These are phyloP conservation scores for Coleophora deauratella DNA, from an alignment of 2,888 invertebrate species.

Conservation along the genomic window DNA sequence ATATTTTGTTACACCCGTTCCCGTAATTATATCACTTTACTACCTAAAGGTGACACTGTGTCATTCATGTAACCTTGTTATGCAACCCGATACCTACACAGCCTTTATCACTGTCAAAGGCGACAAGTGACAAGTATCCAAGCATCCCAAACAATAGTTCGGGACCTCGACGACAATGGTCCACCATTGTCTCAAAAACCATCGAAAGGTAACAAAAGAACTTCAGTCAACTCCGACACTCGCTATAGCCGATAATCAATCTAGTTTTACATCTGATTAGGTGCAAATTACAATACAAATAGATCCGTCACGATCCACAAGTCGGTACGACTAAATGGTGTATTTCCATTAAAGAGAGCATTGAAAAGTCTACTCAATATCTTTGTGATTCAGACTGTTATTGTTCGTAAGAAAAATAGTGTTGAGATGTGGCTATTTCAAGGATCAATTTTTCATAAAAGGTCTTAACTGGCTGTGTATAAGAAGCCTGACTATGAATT, in stretches of 20 bases:
- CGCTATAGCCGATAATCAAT: slow-evolving; percentile 60
- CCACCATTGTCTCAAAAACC: slow-evolving; percentile 42
- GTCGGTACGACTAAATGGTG: slow-evolving; percentile 15
- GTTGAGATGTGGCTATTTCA: slow-evolving; percentile 16
- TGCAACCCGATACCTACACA: too few relatives aligned
- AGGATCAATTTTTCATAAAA: slow-evolving; percentile 22
- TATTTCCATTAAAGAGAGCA: slow-evolving; percentile 12
- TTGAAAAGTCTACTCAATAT: slow-evolving; percentile 16
- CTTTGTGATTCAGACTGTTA: slow-evolving; percentile 1
- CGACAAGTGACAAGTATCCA: not conserved
- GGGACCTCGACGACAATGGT: slow-evolving; percentile 34
- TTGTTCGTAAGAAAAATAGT: slow-evolving; percentile 7
- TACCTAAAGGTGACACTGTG: too few relatives aligned
- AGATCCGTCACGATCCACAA: slow-evolving; percentile 57
- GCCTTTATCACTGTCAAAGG: not conserved
- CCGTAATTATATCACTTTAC: too few relatives aligned
- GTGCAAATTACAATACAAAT: slow-evolving; percentile 71
- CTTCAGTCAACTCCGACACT: slow-evolving; percentile 39
- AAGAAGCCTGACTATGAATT: slow-evolving; percentile 27
- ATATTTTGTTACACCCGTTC: too few relatives aligned
- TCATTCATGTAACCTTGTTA: too few relatives aligned
- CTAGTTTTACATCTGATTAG: slow-evolving; percentile 69
- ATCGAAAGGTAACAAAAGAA: slow-evolving; percentile 39
- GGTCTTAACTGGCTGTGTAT: slow-evolving; percentile 21
- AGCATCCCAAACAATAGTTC: slow-evolving; percentile 11